Base-by-base conservation (phyloP, 2,888 invertebrate genomes). In the Argyresthia goedartella region DNA sequence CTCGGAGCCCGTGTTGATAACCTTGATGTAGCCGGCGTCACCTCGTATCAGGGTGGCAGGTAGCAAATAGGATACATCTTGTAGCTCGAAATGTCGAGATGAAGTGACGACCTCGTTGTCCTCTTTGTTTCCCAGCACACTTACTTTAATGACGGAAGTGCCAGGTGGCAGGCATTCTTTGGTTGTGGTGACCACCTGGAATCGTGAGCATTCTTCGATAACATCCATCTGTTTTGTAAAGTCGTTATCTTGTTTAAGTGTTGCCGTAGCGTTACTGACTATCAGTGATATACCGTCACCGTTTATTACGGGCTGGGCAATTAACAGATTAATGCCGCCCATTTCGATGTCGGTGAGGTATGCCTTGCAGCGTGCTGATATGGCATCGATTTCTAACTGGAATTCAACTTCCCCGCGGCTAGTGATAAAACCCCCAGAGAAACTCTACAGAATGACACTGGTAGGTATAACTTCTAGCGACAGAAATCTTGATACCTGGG, bases 41-140 rank as follows among this genome's bases (percentile, higher is more conserved):
- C 62, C 62, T 1, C 60, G 55, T 0, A 65, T 57, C n/a, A 63
- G 42, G 0, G 61, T 61, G 3, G 60, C 60, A 0, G 63, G 61
- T 0, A 63, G 8, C 0, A 60, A 57, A 53, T 60, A 63, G 39
- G 63, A 53, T 0, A 57, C 52, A 0, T 57, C 61, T 8, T 53
- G 50, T 0, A 64, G 45, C 13, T 61, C 59, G 46, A 53, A 60
- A 42, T 62, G 61, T 9, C 53, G 58, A 1, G 61, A 45, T 3
- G 55, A 6, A 0, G 62, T 60, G 35, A 50, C 51, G 8, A 63
- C 57, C 14, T 60, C 51, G 11, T 58, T 55, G 8, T 44, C 42
- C 0, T 33, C 33, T 4, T 15, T 8, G 14, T 63, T 60, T 0
- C 51, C 57, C 6, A 56, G 10, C 4, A 63, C 14, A 1, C 8